phyloP scores from a whole-genome alignment of 2,113 vertebrate species.

The Craseonycteris thonglongyai region DNA sequence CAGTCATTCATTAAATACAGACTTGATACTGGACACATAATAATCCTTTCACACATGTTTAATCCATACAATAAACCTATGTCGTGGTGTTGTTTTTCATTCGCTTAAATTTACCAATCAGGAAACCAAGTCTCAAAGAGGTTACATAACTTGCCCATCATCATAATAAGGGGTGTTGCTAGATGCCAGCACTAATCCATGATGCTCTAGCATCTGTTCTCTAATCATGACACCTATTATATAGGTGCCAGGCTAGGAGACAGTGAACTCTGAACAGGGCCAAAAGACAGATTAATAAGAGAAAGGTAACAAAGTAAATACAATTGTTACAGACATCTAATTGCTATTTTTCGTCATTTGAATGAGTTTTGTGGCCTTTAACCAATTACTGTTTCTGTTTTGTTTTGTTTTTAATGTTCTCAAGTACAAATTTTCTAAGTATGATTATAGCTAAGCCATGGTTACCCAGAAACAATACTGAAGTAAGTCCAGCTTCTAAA shows the following conservation, averaged over 20 bases:
- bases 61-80: not conserved
- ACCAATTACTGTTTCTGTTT: not conserved
- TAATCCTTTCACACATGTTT: not conserved
- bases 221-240: not conserved
- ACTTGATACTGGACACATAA: not conserved
- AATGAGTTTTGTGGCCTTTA: not conserved
- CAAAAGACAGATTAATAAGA: not conserved
- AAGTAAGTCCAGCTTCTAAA: not conserved
- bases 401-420: not conserved
- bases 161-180: not conserved
- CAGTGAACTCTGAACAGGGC: not conserved
- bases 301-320: not conserved
- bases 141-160: not conserved
- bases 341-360: not conserved
- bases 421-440: not conserved
- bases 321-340: not conserved
- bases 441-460: not conserved
- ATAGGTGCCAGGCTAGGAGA: not conserved
- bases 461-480: not conserved
- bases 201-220: not conserved
- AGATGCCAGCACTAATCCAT: not conserved
- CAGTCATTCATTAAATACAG: not conserved
- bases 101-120: not conserved
- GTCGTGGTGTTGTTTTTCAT: not conserved
- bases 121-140: not conserved